Percentiles rank a stretch among this genome's conserved stretches.
These are phyloP conservation scores for Emydura subglobosa DNA, from an alignment of 2,113 vertebrate species.

Conservation along the genomic window DNA sequence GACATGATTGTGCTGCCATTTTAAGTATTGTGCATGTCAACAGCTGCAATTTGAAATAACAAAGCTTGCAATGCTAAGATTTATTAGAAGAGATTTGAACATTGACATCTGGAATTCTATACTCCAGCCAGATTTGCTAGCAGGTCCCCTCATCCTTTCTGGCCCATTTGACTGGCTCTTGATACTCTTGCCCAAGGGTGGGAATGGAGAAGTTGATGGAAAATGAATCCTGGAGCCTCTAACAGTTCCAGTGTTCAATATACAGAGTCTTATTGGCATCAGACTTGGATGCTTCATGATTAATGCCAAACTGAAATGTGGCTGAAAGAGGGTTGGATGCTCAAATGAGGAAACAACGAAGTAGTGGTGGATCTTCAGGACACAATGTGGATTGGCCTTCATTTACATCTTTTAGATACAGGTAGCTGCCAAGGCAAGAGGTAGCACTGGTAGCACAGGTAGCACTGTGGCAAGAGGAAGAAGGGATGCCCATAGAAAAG, in stretches of 20 bases:
- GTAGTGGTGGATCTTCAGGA: background rate
- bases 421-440: background rate
- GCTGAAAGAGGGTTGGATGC: background rate
- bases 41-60: background rate
- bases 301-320: background rate
- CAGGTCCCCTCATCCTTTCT: background rate
- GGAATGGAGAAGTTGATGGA: background rate
- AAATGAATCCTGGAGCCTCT: background rate
- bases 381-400: background rate
- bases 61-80: background rate
- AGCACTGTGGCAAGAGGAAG: background rate
- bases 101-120: background rate
- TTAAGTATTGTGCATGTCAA: background rate
- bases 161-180: background rate
- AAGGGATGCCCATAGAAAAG: background rate
- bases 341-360: background rate
- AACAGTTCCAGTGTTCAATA: background rate
- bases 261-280: background rate
- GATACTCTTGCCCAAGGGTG: background rate
- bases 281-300: background rate
- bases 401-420: background rate
- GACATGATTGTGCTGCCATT: constrained; percentile 6
- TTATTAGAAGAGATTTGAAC: background rate
- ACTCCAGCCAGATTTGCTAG: background rate
- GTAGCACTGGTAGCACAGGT: no score